Conservation (phyloP, 2,888 invertebrate species). For the Ochropacha duplaris region DNA sequence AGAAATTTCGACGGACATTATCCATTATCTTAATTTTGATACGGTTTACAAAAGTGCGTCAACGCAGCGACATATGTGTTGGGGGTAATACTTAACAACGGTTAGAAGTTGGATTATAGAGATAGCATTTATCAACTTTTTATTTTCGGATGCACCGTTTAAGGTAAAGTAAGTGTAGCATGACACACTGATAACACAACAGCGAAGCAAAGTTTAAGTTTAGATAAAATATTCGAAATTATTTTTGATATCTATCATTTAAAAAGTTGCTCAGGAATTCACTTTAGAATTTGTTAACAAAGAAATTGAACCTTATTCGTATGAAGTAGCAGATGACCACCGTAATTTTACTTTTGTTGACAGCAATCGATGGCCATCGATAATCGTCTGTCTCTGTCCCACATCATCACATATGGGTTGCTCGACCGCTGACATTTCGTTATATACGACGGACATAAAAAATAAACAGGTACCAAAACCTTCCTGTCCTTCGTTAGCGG, state of each 20-base stretch:
- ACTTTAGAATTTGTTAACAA: neutral
- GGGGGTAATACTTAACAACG: slow-evolving; percentile 40
- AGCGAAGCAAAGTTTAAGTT: neutral
- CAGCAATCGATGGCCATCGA: slow-evolving; percentile 73
- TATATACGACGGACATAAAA: slow-evolving; percentile 49
- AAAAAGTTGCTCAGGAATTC: neutral
- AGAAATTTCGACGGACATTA: slow-evolving; percentile 73
- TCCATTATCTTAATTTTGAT: slow-evolving; percentile 81
- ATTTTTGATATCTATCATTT: neutral
- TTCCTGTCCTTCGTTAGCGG: slow-evolving; percentile 68
- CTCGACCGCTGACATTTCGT: slow-evolving; percentile 43
- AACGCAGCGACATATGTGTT: slow-evolving; percentile 72
- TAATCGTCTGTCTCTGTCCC: slow-evolving; percentile 65
- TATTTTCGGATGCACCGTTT: slow-evolving; percentile 13
- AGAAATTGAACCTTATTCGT: neutral
- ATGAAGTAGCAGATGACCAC: neutral
- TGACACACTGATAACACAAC: slow-evolving; percentile 18
- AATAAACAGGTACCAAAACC: slow-evolving; percentile 68
- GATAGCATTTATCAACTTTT: slow-evolving; percentile 43
- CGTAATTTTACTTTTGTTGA: slow-evolving; percentile 49
- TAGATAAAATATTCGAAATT: neutral
- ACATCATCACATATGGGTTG: slow-evolving; percentile 60
- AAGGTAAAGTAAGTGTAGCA: slow-evolving; percentile 12
- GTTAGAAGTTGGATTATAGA: slow-evolving; percentile 43
- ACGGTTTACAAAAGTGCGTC: slow-evolving; percentile 78